Conservation (phyloP, 2,888 invertebrate genomes). For the Standfussiana lucernea region DNA sequence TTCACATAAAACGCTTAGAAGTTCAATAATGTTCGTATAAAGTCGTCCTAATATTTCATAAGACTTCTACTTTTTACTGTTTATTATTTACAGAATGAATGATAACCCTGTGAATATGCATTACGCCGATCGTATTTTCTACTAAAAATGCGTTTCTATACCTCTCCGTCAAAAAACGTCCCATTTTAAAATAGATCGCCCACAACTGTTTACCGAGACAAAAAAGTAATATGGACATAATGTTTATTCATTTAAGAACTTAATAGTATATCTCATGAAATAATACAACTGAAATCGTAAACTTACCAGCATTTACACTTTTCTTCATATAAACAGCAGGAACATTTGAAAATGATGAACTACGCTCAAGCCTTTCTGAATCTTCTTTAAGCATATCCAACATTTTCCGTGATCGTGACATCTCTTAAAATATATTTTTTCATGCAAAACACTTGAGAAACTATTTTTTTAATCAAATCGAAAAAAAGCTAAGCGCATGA, state of each 20-base stretch:
- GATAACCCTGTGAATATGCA: conserved; percentile 19
- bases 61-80: conserved; percentile 18
- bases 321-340: neutral
- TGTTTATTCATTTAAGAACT: too few species aligned
- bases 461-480: neutral
- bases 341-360: conserved; percentile 7
- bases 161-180: conserved; percentile 34
- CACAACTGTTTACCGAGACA: neutral
- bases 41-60: conserved; percentile 13
- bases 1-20: conserved; percentile 8
- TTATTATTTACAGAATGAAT: conserved; percentile 12
- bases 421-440: conserved; percentile 5
- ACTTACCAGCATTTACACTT: conserved; percentile 30
- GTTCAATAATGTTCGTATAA: neutral
- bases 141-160: conserved; percentile 27
- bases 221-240: neutral
- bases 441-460: conserved; percentile 4
- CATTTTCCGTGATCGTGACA: conserved; percentile 5
- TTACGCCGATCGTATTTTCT: conserved; percentile 14
- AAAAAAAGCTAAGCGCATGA: neutral
- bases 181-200: conserved; percentile 9
- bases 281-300: conserved; percentile 20
- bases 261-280: conserved; percentile 11
- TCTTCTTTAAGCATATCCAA: conserved; percentile 5
- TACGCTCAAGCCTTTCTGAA: neutral